Conservation (phyloP, 2,888 invertebrate genomes). For the Pristionchus entomophagus region DNA sequence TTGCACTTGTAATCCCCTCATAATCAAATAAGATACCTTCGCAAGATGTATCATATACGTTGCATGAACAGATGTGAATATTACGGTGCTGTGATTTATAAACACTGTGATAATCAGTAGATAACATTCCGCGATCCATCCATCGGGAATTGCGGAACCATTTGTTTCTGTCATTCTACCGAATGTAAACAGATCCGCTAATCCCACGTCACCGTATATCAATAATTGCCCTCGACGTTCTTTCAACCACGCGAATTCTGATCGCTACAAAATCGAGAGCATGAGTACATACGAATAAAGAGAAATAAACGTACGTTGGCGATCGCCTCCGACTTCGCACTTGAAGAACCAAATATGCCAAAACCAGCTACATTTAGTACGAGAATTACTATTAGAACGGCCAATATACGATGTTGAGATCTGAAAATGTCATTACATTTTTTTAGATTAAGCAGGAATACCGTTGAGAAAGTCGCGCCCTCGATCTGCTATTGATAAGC, state of each 20-base stretch:
- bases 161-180: no score
- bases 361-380: not conserved
- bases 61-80: not conserved
- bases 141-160: no score
- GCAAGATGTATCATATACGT: not conserved
- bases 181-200: no score
- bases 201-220: no score
- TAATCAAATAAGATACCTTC: no score
- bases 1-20: no score
- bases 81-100: not conserved
- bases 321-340: not conserved
- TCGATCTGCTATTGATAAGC: not conserved
- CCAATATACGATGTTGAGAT: not conserved
- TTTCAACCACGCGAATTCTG: not conserved
- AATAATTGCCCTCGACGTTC: not conserved
- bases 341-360: not conserved
- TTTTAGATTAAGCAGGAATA: not conserved
- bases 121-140: not conserved
- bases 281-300: not conserved
- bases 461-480: not conserved
- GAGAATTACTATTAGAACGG: not conserved
- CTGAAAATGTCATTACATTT: not conserved
- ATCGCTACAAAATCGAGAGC: not conserved
- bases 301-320: not conserved
- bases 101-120: not conserved